A percentile compares a stretch with the other conserved stretches of the same genome.
Evolutionary conservation across 1,140 invertebrate species (phyloP).

Genomic region (Drosophila baimaii): DNA sequence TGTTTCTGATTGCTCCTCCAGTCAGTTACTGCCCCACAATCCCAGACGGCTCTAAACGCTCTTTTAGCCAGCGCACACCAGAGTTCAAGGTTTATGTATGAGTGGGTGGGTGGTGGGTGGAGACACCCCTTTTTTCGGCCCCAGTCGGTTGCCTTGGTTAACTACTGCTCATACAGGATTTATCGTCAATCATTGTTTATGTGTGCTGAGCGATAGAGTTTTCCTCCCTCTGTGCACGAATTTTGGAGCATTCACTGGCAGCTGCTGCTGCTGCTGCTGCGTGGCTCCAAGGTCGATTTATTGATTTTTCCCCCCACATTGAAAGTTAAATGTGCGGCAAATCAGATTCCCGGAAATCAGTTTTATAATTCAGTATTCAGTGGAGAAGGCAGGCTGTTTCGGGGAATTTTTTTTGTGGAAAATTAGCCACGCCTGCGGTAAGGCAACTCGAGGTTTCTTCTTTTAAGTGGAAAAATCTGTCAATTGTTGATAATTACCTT

Average conservation of each 20-base stretch:
- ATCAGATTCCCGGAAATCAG: constrained; percentile 44
- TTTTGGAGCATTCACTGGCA: constrained; percentile 27
- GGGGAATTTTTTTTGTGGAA: constrained; percentile 25
- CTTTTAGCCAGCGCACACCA: constrained; percentile 31
- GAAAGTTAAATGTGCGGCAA: constrained; percentile 38
- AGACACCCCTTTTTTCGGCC: neutral
- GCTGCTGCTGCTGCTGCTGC: constrained; percentile 38
- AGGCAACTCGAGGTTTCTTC: constrained; percentile 9
- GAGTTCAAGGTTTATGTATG: constrained; percentile 77
- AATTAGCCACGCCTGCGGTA: neutral
- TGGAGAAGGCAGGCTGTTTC: constrained; percentile 11
- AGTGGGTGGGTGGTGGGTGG: constrained; percentile 25
- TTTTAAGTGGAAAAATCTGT: neutral
- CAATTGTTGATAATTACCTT: neutral
- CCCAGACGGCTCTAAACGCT: constrained; percentile 49
- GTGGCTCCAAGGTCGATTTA: constrained; percentile 80
- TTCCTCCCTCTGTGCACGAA: neutral
- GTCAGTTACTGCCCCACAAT: constrained; percentile 21
- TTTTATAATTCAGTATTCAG: constrained; percentile 26
- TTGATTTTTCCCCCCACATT: constrained; percentile 78
- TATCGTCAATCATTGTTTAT: constrained; percentile 61
- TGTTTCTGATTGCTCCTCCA: constrained; percentile 59
- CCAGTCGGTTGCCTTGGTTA: constrained; percentile 37
- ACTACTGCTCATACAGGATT: constrained; percentile 57
- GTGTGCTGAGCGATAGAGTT: constrained; percentile 42